Evolutionary conservation across 2,113 vertebrate species (phyloP).

Genomic region (Lepus europaeus): DNA sequence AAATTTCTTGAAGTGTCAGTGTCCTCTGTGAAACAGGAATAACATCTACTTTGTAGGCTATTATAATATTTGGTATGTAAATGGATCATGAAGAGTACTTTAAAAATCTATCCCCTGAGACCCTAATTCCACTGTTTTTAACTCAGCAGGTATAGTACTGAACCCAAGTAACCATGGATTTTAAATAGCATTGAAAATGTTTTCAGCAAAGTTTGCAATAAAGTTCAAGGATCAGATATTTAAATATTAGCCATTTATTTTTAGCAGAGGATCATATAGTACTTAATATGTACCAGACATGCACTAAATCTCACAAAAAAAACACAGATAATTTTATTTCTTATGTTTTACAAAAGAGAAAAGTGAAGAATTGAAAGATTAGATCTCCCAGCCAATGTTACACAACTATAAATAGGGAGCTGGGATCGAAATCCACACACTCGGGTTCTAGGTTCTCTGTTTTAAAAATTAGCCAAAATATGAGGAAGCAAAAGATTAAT

Average conservation of each 20-base stretch:
- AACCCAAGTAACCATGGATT: not conserved
- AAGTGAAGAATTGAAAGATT: not conserved
- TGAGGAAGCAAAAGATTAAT: not conserved
- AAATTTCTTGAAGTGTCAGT: not conserved
- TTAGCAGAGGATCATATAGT: not conserved
- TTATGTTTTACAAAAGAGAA: not conserved
- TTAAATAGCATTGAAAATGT: not conserved
- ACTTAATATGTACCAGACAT: not conserved
- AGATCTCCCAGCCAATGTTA: not conserved
- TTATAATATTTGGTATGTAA: not conserved
- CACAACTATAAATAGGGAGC: not conserved
- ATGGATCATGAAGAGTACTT: not conserved
- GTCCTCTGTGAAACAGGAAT: not conserved
- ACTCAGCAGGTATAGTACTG: not conserved
- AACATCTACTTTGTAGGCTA: not conserved
- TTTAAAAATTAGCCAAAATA: not conserved
- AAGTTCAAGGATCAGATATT: not conserved
- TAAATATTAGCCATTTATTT: not conserved
- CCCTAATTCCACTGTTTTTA: not conserved
- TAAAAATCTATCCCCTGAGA: not conserved
- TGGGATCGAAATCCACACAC: not conserved
- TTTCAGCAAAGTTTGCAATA: not conserved
- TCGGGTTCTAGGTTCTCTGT: not conserved
- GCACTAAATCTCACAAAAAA: not conserved
- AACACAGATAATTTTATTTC: not conserved